phyloP scores from a whole-genome alignment of 2,797 vertebrate genomes.

The Psittacula derbiana region DNA sequence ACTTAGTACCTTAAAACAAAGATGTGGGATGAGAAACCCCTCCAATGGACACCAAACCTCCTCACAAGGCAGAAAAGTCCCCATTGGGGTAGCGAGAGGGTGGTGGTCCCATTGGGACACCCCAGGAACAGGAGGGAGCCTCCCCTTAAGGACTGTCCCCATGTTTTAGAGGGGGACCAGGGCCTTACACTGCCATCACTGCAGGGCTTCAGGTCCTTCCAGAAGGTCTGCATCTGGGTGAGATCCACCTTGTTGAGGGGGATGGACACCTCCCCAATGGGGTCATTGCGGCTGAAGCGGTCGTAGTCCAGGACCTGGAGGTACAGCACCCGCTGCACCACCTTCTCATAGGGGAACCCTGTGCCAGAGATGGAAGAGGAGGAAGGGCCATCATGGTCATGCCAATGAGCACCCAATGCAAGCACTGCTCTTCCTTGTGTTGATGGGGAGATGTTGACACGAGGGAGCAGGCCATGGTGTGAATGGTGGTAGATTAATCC shows the following conservation, averaged over 20 bases:
- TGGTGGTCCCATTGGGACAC: neutral
- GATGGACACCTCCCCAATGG: conserved; percentile 97
- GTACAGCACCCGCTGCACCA: conserved; percentile 95
- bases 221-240: conserved; percentile 96
- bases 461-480: fast-evolving
- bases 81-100: neutral
- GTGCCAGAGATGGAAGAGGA: neutral
- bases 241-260: conserved; percentile 98
- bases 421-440: fast-evolving
- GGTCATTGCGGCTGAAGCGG: conserved; percentile 97
- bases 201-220: conserved; percentile 99
- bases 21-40: neutral
- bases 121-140: neutral
- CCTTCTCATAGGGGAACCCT: conserved; percentile 99
- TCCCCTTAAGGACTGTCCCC: too few relatives aligned
- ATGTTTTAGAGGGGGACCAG: neutral
- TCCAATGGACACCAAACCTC: fast-evolving
- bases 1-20: neutral
- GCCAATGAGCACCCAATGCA: neutral
- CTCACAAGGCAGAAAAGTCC: neutral
- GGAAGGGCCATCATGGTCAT: neutral
- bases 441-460: too few relatives aligned
- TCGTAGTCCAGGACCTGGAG: conserved; percentile 98
- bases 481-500: neutral
- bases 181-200: conserved; percentile 95